These are phyloP conservation scores for Zalophus californianus DNA, from an alignment of 2,797 vertebrate species.

Conservation along the genomic window DNA sequence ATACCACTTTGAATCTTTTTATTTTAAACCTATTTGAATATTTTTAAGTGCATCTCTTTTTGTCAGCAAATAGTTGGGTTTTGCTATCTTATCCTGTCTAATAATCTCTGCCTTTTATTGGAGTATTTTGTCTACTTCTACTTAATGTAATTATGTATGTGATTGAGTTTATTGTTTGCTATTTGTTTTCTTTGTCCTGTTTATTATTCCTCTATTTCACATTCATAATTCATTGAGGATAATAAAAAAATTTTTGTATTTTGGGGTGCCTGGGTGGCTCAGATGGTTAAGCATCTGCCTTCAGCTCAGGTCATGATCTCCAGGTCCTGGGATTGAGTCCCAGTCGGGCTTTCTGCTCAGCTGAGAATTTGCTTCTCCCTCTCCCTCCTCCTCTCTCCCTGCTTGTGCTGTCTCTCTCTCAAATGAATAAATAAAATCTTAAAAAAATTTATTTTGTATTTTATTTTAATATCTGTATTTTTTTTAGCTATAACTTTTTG, in stretches of 20 bases:
- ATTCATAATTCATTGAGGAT: background rate
- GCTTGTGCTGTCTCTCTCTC: background rate
- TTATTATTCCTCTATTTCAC: background rate
- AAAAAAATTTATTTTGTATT: background rate
- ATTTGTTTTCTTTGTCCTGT: background rate
- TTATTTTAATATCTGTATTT: background rate
- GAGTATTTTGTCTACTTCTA: background rate
- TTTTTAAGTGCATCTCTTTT: background rate
- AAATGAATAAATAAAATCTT: too few species aligned
- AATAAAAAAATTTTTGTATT: background rate
- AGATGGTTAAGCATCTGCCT: too few species aligned
- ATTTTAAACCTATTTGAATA: background rate
- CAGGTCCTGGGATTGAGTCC: too few species aligned
- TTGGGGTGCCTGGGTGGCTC: too few species aligned
- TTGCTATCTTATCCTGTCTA: background rate
- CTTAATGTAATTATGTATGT: background rate
- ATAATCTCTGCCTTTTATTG: background rate
- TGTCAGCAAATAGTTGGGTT: background rate
- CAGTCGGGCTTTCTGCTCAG: too few species aligned
- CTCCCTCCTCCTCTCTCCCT: background rate
- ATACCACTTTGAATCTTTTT: background rate
- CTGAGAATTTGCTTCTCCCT: background rate
- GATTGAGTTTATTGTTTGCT: background rate
- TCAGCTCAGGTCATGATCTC: too few species aligned
- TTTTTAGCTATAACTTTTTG: background rate